Evolutionary conservation across 2,888 invertebrate species (phyloP), one percentile per base, ranked within the genome.

Genomic region (Spisula solida): DNA sequence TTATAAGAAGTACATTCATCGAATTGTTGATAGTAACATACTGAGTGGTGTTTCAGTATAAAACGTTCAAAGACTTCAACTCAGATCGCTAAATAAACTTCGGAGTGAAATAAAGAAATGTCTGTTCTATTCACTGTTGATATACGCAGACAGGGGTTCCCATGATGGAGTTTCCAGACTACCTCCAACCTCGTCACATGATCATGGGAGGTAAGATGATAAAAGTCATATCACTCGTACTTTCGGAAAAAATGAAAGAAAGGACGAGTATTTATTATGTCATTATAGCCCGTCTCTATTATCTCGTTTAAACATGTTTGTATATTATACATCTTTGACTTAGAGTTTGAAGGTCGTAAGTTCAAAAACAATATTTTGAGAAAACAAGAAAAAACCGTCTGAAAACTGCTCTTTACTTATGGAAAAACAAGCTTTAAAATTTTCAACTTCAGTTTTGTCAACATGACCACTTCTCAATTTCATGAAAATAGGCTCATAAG

Each of bases 1-100:
- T 86, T 78, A 81, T 85, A 84, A 84, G 56, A 83, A 82, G 84
- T 75, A 88, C 79, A 60, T 87, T 88, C 79, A 79, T 34, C 29
- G 86, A 85, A 90, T 82, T 87, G 81, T 86, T 88, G 86, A 85
- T 75, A 84, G 81, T 86, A 78, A 25, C 85, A 82, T 83, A 48
- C 75, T 78, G 83, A 48, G 85, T 78, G 55, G 80, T 88, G 55
- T 85, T 85, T 82, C 48, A 56, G 70, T 41, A 90, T 78, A 70
- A 81, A 51, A 60, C 86, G 85, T 88, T 88, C 88, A 90, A 90
- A 90, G 90, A 70, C 51, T 29, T 41, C 16, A 16, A 29, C 48
- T 25, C 75, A 87, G 34, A 48, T 86, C 85, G 86, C 88, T 87
- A 88, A 78, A 55, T 47, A 87, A 85, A 82, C 41, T 85, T 41